Conservation (phyloP, 30 jellyfish, hydroid and myxozoan species). For the Calvadosia cruxmelitensis region DNA sequence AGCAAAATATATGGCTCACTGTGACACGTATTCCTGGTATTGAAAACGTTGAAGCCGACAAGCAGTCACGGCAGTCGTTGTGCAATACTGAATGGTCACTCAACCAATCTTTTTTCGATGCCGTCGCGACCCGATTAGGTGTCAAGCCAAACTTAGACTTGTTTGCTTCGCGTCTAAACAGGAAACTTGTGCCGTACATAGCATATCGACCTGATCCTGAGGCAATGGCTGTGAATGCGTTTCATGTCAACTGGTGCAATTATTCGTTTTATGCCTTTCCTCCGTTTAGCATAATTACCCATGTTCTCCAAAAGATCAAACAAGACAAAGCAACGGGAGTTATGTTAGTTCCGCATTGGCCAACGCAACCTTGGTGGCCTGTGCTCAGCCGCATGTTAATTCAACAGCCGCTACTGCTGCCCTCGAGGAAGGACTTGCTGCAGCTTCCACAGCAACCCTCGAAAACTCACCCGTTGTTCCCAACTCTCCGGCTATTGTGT, state of each 20-base stretch:
- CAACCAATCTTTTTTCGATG: no score
- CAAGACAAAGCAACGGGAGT: slow-evolving; percentile 22
- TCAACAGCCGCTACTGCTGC: slow-evolving; percentile 2
- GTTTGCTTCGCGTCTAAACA: slow-evolving; percentile 31
- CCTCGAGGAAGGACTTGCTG: slow-evolving; percentile 26
- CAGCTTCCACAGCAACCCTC: slow-evolving; percentile 9
- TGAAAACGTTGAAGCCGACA: slow-evolving; percentile 17
- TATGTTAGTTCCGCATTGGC: slow-evolving; percentile 35
- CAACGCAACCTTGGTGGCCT: slow-evolving; percentile 27
- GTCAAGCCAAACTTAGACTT: slow-evolving; percentile 12
- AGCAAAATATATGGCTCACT: slow-evolving; percentile 23
- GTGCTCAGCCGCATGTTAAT: not conserved
- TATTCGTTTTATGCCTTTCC: slow-evolving; percentile 22
- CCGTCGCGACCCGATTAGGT: no score
- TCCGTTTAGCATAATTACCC: no score
- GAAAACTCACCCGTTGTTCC: slow-evolving; percentile 19
- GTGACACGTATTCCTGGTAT: slow-evolving; percentile 39
- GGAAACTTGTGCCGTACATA: slow-evolving; percentile 12
- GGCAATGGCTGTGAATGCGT: slow-evolving; percentile 14
- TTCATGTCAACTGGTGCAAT: slow-evolving; percentile 14
- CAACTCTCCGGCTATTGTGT: slow-evolving; percentile 11
- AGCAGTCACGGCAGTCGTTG: no score
- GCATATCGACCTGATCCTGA: slow-evolving; percentile 36
- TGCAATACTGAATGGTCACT: no score
- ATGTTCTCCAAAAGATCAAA: slow-evolving; percentile 2